A percentile compares a stretch with the other conserved stretches of the same genome.
Conservation (phyloP, 2,113 vertebrate species). For the Semnornis frantzii region DNA sequence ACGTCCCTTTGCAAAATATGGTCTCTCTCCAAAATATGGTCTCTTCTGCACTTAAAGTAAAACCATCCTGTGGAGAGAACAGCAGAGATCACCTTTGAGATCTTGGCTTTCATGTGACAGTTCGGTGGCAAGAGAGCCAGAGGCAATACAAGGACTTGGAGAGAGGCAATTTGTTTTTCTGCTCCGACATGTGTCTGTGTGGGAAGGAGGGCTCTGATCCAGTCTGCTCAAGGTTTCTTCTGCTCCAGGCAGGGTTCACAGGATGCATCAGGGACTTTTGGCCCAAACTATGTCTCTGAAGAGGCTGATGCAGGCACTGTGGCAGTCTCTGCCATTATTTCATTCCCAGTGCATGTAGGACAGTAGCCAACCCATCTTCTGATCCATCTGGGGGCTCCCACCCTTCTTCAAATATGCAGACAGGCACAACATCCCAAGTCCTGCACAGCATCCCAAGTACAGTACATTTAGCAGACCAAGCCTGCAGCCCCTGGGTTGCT, state of each 20-base stretch:
- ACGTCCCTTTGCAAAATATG: rapidly evolving
- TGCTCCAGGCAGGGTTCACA: neutral
- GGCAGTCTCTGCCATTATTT: neutral
- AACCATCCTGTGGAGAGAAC: neutral
- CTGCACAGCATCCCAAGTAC: neutral
- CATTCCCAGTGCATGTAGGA: neutral
- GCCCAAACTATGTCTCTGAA: neutral
- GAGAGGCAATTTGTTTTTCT: slow-evolving; percentile 19
- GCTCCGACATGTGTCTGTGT: slow-evolving; percentile 38
- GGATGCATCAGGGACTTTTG: neutral
- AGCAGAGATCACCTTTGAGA: neutral
- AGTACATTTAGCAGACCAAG: neutral
- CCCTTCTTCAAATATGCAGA: neutral
- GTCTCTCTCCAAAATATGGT: rapidly evolving
- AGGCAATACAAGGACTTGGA: neutral
- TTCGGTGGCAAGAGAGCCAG: neutral
- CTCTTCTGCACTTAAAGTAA: neutral
- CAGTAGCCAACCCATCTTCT: neutral
- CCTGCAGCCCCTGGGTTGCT: neutral
- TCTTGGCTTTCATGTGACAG: neutral
- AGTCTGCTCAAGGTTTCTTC: neutral
- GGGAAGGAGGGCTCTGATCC: slow-evolving; percentile 36
- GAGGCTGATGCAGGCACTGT: neutral
- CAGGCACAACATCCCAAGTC: rapidly evolving
- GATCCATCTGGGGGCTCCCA: neutral